Conservation (phyloP, 2,113 vertebrate genomes). For the Bathybates hornii region DNA sequence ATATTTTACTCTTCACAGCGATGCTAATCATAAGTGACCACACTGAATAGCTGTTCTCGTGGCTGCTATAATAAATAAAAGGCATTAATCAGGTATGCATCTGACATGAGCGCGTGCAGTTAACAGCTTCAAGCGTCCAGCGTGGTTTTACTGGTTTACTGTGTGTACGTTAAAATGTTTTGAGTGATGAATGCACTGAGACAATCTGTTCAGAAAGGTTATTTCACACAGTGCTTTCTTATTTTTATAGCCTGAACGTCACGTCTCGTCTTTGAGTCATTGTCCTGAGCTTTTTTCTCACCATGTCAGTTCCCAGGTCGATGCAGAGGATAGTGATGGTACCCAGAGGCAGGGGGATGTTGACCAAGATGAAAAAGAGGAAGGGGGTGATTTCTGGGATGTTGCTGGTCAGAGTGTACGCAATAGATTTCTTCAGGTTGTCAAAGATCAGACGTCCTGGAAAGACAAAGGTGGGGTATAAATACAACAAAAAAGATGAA, state of each 20-base stretch:
- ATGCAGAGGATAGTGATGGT: slow-evolving; percentile 94
- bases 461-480: not conserved
- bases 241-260: not conserved
- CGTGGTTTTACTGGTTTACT: not conserved
- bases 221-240: not conserved
- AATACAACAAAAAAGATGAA: not conserved
- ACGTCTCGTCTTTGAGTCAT: not conserved
- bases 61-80: not conserved
- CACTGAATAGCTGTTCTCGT: not conserved
- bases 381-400: slow-evolving; percentile 92
- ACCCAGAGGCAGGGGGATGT: slow-evolving; percentile 86
- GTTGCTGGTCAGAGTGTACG: slow-evolving; percentile 92
- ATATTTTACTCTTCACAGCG: not conserved
- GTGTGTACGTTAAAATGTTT: not conserved
- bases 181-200: rapidly evolving
- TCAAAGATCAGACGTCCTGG: slow-evolving; percentile 90
- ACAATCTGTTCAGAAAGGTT: not conserved
- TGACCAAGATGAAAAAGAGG: slow-evolving; percentile 89
- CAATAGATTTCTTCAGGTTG: slow-evolving; percentile 91
- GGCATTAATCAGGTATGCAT: not conserved
- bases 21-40: not conserved
- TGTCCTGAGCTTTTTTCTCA: slow-evolving; percentile 42
- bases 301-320: slow-evolving; percentile 91
- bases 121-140: not conserved
- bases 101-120: not conserved